These are phyloP conservation scores for Hylaeus volcanicus DNA, from an alignment of 1,140 invertebrate genomes.

Conservation along the genomic window DNA sequence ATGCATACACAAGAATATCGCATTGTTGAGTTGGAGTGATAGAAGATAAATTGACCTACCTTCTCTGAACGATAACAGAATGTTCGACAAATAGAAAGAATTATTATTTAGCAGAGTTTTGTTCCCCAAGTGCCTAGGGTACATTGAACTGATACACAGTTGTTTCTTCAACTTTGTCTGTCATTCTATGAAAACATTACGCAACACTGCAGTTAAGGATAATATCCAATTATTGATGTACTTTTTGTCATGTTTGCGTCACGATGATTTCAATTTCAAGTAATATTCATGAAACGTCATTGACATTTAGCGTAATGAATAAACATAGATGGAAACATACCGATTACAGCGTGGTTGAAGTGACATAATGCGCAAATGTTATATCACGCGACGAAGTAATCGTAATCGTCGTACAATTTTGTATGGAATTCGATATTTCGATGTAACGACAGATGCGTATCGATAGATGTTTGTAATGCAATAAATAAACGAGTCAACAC, in stretches of 20 bases:
- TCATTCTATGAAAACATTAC: no score
- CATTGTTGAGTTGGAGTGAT: neutral
- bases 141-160: no score
- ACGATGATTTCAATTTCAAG: neutral
- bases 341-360: neutral
- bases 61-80: neutral
- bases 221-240: neutral
- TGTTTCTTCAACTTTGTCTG: no score
- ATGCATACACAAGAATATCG: neutral
- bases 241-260: neutral
- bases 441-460: neutral
- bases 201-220: neutral
- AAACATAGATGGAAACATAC: slow-evolving; percentile 7
- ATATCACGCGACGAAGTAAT: neutral
- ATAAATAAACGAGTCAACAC: slow-evolving; percentile 12
- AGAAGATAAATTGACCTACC: slow-evolving; percentile 30
- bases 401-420: neutral
- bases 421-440: neutral
- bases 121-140: no score
- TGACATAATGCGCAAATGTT: neutral
- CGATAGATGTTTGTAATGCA: neutral
- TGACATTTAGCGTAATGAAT: neutral
- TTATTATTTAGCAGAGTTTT: neutral
- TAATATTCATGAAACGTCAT: neutral
- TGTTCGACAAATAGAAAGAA: neutral